Base-by-base conservation (phyloP, 2,888 invertebrate genomes). In the Panzeria rudis region DNA sequence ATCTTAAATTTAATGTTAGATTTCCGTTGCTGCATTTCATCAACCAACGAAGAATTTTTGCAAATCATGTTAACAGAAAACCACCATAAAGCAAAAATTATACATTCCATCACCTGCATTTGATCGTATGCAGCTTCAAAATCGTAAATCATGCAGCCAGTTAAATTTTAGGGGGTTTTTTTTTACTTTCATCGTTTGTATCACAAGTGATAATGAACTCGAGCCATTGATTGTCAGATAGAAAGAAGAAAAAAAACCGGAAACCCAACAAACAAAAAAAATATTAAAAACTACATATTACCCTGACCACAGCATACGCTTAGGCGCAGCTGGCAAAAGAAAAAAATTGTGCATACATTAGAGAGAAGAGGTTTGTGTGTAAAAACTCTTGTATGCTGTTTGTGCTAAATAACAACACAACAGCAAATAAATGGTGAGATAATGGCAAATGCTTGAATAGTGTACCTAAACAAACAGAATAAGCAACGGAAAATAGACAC, bases 371-470 rank as follows among this genome's bases (percentile, higher is more conserved):
- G 20, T 41, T 41, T 56, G 29, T 29, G 1, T 13, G 68, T 44
- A 62, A 62, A 11, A 41, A 25, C 29, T 25, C 3, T 41, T 52
- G 52, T 50, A 5, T 61, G 38, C 20, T 62, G 47, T 68, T 47
- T 47, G 32, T n/a, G 50, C 15, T 59, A 52, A 61, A n/a, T 41
- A 75, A 44, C 61, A 69, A 13, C 52, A 69, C 41, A 73, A 61
- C 44, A 64, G 72, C 78, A 82, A 82, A 82, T 75, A 82, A 82
- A 79, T 85, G 82, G 85, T 66, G 85, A 85, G 82, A 85, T 85
- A 85, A 82, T 85, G 25, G 73, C 78, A 79, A 75, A 75, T 82
- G 82, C 82, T 61, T 79, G 78, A 79, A 79, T 79, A 44, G 68
- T n/a, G n/a, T 9, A 68, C 4, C 69, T 52, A 50, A 77, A 61